phyloP scores from a whole-genome alignment of 2,113 vertebrate genomes.

The Lethenteron reissneri region DNA sequence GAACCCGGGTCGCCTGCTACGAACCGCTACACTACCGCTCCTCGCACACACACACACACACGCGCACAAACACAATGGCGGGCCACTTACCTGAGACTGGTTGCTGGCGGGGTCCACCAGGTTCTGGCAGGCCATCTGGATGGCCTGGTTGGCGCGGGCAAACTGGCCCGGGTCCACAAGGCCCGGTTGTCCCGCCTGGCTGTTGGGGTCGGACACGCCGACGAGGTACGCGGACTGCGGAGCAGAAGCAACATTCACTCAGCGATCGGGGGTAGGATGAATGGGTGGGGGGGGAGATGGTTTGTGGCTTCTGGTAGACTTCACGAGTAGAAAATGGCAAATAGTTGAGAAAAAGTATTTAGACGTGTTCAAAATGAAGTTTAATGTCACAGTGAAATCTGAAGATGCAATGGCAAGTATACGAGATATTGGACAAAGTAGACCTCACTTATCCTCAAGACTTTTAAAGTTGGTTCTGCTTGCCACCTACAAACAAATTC shows the following conservation, averaged over 20 bases:
- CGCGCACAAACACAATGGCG: not conserved
- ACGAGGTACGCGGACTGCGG: slow-evolving; percentile 68
- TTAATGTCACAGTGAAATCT: no score
- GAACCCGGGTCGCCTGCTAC: not conserved
- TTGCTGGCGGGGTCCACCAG: slow-evolving; percentile 76
- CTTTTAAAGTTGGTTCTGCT: no score
- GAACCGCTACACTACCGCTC: not conserved
- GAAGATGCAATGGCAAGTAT: no score
- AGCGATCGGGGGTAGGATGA: not conserved
- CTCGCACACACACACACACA: accelerated
- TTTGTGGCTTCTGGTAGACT: no score
- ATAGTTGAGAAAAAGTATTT: no score
- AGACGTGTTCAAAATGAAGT: no score
- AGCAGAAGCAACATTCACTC: not conserved
- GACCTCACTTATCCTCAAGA: no score
- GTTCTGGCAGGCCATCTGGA: slow-evolving; percentile 97
- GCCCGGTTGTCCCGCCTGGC: slow-evolving; percentile 71
- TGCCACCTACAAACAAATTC: no score
- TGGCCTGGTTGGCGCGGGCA: slow-evolving; percentile 79
- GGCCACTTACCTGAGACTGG: slow-evolving; percentile 52
- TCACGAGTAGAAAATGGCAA: no score
- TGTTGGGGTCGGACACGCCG: slow-evolving; percentile 73
- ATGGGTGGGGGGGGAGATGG: not conserved
- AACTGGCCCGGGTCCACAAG: slow-evolving; percentile 87
- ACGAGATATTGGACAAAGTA: no score